Evolutionary conservation across 2,888 invertebrate species (phyloP).

Genomic region (Harpagoxenus sublaevis): DNA sequence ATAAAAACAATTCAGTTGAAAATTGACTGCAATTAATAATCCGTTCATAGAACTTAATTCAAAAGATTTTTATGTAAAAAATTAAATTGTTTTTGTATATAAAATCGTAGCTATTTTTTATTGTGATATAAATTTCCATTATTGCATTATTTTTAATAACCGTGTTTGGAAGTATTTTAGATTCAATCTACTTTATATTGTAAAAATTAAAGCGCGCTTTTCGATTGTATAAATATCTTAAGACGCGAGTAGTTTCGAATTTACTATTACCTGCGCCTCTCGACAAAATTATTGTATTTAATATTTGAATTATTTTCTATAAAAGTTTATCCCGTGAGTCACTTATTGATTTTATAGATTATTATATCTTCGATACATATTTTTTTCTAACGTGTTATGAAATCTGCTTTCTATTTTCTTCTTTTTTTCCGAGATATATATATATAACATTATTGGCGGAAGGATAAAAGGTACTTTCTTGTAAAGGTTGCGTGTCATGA

Average conservation of each 20-base stretch:
- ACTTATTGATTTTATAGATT: not conserved
- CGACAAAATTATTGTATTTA: not conserved
- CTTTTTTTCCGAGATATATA: slow-evolving; percentile 14
- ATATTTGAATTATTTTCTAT: not conserved
- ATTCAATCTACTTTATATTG: not conserved
- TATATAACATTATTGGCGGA: slow-evolving; percentile 43
- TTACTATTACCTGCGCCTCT: not conserved
- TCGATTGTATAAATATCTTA: not conserved
- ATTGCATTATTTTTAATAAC: not conserved
- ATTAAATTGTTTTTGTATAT: not conserved
- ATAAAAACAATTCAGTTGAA: not conserved
- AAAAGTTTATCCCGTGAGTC: not conserved
- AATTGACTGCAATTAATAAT: not conserved
- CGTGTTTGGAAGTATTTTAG: not conserved
- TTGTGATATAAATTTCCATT: not conserved
- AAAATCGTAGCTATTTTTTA: not conserved
- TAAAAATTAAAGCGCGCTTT: not conserved
- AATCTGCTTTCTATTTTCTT: slow-evolving; percentile 12
- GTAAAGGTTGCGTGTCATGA: slow-evolving; percentile 39
- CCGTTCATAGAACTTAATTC: not conserved
- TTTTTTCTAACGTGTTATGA: slow-evolving; percentile 23
- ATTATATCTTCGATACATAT: not conserved
- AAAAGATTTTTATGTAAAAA: not conserved
- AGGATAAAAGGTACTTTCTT: slow-evolving; percentile 30
- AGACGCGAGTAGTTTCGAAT: not conserved